Conservation (phyloP, 2,888 invertebrate species). For the Galerucella pusilla region DNA sequence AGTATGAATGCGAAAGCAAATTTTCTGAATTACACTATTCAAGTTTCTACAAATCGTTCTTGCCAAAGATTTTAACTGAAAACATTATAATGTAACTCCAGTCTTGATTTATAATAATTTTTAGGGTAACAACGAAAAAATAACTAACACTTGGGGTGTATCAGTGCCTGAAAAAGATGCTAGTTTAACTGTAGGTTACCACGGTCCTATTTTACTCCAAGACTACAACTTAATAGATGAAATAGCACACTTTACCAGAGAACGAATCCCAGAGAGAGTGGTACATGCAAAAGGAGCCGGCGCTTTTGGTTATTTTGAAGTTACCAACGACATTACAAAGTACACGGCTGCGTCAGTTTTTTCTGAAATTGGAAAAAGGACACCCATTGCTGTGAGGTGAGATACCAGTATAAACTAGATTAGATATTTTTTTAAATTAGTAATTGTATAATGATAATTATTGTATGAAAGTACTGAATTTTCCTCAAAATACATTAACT, state of each 20-base stretch:
- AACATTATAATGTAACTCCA: no score
- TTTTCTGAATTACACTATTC: no score
- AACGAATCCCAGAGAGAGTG: conserved; percentile 95
- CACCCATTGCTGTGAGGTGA: conserved; percentile 79
- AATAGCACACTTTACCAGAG: conserved; percentile 86
- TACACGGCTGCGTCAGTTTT: conserved; percentile 85
- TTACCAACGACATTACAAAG: conserved; percentile 85
- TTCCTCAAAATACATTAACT: no score
- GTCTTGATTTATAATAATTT: conserved; percentile 45
- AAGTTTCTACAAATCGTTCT: no score
- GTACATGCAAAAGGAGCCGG: conserved; percentile 97
- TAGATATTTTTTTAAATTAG: background rate
- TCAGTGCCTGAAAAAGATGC: conserved; percentile 84
- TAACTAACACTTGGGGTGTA: conserved; percentile 85
- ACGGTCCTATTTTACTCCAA: conserved; percentile 88
- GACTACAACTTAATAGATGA: conserved; percentile 85
- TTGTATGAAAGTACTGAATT: no score
- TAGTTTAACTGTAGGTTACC: conserved; percentile 84
- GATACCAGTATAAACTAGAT: background rate
- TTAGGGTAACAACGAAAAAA: conserved; percentile 70
- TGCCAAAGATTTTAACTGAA: no score
- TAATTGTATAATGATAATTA: no score
- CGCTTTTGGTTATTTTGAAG: conserved; percentile 87
- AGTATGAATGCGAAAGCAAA: no score
- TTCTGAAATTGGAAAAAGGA: conserved; percentile 79